Evolutionary conservation across 1,140 invertebrate genomes (phyloP).

Genomic region (Drosophila parabipectinata): DNA sequence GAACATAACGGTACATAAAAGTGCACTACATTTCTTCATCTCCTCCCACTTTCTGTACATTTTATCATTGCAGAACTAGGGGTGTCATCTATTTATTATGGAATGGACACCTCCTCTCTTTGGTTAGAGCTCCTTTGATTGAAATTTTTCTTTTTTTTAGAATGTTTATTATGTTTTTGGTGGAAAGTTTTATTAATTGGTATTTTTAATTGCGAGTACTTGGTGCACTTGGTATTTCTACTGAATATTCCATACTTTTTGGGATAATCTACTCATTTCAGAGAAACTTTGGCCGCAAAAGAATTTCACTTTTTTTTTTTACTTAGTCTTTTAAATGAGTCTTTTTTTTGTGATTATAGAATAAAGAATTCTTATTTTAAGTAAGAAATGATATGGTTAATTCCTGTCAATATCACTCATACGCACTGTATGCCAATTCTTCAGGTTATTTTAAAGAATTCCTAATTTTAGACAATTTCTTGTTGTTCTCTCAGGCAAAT

Average conservation of each 20-base stretch:
- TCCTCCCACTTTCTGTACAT: background rate
- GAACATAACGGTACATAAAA: slow-evolving; percentile 51
- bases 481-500: too few species aligned
- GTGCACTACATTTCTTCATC: slow-evolving; percentile 18
- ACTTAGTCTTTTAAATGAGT: too few species aligned
- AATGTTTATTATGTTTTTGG: background rate
- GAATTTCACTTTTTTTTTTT: too few species aligned
- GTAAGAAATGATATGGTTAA: too few species aligned
- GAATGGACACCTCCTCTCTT: slow-evolving; percentile 8
- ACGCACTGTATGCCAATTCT: background rate
- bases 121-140: slow-evolving; percentile 11
- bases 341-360: too few species aligned
- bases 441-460: too few species aligned
- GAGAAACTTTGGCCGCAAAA: too few species aligned
- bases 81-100: slow-evolving; percentile 19
- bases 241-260: background rate
- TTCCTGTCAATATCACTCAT: background rate
- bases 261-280: too few species aligned
- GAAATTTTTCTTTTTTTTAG: background rate
- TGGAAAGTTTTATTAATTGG: background rate
- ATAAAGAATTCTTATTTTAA: too few species aligned
- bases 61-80: background rate
- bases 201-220: background rate
- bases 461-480: too few species aligned
- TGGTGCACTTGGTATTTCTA: background rate